These are phyloP conservation scores for Polymixis lichenea DNA, from an alignment of 2,888 invertebrate genomes.

Conservation along the genomic window DNA sequence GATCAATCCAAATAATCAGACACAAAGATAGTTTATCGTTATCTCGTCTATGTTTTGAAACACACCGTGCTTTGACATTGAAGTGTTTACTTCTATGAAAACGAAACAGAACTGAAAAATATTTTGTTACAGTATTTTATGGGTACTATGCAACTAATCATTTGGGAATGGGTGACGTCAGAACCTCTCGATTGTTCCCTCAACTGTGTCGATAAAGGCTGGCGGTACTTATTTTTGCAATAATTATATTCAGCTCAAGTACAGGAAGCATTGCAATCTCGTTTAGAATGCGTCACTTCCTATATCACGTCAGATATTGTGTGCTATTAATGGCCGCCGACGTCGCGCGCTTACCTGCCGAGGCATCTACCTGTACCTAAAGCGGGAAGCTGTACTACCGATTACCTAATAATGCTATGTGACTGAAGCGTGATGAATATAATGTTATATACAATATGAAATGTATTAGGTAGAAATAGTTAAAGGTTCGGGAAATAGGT, in stretches of 20 bases:
- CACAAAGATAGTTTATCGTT: conserved; percentile 61
- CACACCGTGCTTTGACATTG: conserved; percentile 38
- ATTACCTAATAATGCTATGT: conserved; percentile 21
- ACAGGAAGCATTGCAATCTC: conserved; percentile 41
- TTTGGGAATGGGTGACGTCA: conserved; percentile 43
- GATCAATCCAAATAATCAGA: conserved; percentile 56
- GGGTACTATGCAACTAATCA: conserved; percentile 17
- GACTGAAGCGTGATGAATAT: no score
- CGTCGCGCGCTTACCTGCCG: conserved; percentile 9
- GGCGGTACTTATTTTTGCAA: conserved; percentile 40
- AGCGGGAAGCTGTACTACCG: conserved; percentile 20
- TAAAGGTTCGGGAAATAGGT: no score
- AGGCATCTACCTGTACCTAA: conserved; percentile 15
- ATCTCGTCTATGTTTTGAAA: conserved; percentile 56
- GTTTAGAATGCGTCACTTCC: conserved; percentile 59
- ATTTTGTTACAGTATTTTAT: conserved; percentile 14
- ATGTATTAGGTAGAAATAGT: no score
- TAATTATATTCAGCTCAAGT: conserved; percentile 54
- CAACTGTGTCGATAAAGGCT: conserved; percentile 53
- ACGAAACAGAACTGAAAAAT: conserved; percentile 11
- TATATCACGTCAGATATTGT: conserved; percentile 44
- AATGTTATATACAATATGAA: no score
- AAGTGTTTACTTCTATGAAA: conserved; percentile 28
- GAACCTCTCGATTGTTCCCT: conserved; percentile 49
- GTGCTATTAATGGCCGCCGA: conserved; percentile 50